A percentile compares a stretch with the other conserved stretches of the same genome.
Evolutionary conservation across 2,113 vertebrate species (phyloP).

Genomic region (Zingel zingel): DNA sequence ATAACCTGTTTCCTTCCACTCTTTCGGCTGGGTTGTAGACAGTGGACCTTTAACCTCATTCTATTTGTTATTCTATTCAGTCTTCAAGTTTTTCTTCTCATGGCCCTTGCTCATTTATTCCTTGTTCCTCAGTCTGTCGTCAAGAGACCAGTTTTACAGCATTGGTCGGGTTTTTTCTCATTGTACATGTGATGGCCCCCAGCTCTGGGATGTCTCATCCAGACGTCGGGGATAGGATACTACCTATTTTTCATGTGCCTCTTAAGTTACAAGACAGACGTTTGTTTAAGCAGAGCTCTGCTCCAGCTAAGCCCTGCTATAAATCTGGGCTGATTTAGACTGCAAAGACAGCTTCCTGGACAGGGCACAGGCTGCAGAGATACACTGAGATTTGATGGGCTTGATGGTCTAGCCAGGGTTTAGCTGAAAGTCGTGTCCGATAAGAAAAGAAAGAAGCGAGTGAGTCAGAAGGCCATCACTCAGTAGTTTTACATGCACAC

Average conservation of each 20-base stretch:
- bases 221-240: conserved; percentile 47
- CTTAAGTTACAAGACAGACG: conserved; percentile 72
- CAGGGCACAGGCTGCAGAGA: conserved; percentile 18
- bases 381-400: conserved; percentile 45
- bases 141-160: conserved; percentile 43
- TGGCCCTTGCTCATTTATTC: conserved; percentile 11
- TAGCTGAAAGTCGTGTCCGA: conserved; percentile 9
- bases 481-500: too few relatives aligned
- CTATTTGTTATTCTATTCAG: conserved; percentile 41
- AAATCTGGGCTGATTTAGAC: conserved; percentile 71
- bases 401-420: conserved; percentile 22
- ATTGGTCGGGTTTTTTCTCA: conserved; percentile 6
- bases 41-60: conserved; percentile 41
- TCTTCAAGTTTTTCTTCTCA: conserved; percentile 24
- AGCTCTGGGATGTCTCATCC: conserved; percentile 41
- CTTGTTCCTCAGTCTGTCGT: conserved; percentile 11
- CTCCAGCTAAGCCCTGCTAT: conserved; percentile 55
- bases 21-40: conserved; percentile 2
- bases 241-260: conserved; percentile 64
- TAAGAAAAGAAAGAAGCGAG: not conserved
- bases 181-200: conserved; percentile 45
- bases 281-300: conserved; percentile 73
- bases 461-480: conserved; percentile 3
- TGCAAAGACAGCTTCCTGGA: conserved; percentile 63
- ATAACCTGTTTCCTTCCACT: conserved; percentile 53